phyloP scores from a whole-genome alignment of 2,113 vertebrate species.

The Elachura formosa region DNA sequence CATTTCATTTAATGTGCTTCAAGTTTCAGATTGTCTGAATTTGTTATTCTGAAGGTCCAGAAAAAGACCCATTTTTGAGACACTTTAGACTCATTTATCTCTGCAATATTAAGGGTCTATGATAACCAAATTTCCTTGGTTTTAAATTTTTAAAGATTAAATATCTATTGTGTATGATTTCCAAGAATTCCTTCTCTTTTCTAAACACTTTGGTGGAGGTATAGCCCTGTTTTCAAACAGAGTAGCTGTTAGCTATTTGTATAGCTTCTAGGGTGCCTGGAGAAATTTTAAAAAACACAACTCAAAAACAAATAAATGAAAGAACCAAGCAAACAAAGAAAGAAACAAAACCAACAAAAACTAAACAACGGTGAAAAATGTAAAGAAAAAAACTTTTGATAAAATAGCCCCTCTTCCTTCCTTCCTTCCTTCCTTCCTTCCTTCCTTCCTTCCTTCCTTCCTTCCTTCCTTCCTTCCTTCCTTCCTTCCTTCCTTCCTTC shows the following conservation, averaged over 20 bases:
- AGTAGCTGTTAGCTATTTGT: background rate
- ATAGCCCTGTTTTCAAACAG: background rate
- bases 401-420: background rate
- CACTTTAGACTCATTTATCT: background rate
- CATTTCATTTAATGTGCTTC: background rate
- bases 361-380: background rate
- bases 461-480: background rate
- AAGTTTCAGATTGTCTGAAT: background rate
- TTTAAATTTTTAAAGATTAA: background rate
- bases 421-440: background rate
- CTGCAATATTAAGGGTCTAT: background rate
- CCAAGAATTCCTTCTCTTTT: background rate
- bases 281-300: background rate
- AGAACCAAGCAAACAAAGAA: rapidly evolving
- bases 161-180: background rate
- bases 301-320: background rate
- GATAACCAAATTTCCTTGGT: background rate
- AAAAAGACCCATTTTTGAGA: background rate
- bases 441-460: background rate
- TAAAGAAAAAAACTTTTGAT: background rate
- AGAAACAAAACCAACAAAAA: background rate
- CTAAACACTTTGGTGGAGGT: background rate
- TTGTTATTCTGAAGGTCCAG: background rate
- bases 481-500: background rate
- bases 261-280: background rate